A percentile compares a stretch with the other conserved stretches of the same genome.
Evolutionary conservation across 92 coral and sea anemone genomes (phyloP).

Genomic region (Anthopleura xanthogrammica): DNA sequence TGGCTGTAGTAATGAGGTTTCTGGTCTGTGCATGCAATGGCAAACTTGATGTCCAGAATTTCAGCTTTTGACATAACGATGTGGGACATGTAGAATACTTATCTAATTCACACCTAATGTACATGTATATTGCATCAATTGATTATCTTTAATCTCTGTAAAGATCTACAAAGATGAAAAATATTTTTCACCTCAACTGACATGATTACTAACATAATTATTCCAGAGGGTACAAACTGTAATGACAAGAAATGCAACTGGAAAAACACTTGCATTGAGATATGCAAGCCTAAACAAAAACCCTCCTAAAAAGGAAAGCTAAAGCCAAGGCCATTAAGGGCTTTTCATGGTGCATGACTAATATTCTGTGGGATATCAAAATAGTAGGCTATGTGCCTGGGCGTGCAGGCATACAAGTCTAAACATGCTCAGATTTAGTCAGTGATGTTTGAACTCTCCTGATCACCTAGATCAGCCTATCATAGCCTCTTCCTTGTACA

Average conservation of each 20-base stretch:
- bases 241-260: neutral
- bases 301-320: neutral
- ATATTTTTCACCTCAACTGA: neutral
- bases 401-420: slow-evolving; percentile 36
- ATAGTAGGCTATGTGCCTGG: slow-evolving; percentile 24
- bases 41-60: neutral
- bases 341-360: neutral
- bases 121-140: neutral
- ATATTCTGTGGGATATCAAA: slow-evolving; percentile 4
- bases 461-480: neutral
- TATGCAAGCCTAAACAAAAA: neutral
- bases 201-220: neutral
- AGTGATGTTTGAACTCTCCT: neutral
- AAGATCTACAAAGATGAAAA: neutral
- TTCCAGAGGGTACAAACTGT: neutral
- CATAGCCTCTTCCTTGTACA: neutral
- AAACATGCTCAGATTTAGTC: slow-evolving; percentile 12
- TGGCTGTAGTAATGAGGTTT: neutral
- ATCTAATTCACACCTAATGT: neutral
- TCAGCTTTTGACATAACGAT: neutral
- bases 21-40: neutral
- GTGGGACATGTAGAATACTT: neutral
- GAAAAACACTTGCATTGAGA: neutral
- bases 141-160: neutral
- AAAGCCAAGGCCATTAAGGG: neutral